phyloP scores from a whole-genome alignment of 2,797 vertebrate species.

The Tolypeutes matacus region DNA sequence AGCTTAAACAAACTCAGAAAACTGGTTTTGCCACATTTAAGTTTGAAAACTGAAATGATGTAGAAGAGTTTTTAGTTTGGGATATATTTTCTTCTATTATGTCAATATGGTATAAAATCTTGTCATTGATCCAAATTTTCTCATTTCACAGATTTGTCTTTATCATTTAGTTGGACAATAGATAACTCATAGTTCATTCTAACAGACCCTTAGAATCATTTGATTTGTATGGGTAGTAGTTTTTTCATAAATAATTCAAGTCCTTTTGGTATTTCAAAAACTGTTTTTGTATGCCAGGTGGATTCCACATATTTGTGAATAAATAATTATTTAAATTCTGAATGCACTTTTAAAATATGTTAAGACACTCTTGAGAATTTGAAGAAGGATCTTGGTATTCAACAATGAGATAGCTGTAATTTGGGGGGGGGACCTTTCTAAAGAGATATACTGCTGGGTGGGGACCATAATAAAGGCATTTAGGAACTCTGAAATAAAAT shows the following conservation, averaged over 20 bases:
- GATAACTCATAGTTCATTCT: conserved; percentile 9
- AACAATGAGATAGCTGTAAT: conserved; percentile 58
- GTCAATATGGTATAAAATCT: neutral
- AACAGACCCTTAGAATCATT: conserved; percentile 49
- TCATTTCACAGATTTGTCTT: neutral
- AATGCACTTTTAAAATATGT: neutral
- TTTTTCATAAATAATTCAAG: conserved; percentile 37
- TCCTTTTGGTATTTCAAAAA: conserved; percentile 47
- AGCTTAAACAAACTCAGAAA: no score
- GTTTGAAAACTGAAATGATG: conserved; percentile 17
- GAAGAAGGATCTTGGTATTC: neutral
- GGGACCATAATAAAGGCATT: conserved; percentile 36
- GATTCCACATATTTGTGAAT: conserved; percentile 42
- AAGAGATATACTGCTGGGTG: neutral
- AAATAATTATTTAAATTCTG: conserved; percentile 21
- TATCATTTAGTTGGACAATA: conserved; percentile 48
- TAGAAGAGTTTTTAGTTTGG: neutral
- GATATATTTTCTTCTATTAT: neutral
- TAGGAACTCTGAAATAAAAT: conserved; percentile 63
- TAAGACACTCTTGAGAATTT: conserved; percentile 45
- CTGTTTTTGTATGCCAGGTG: neutral
- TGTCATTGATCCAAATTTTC: neutral
- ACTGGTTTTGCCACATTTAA: neutral
- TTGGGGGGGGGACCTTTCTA: conserved; percentile 17
- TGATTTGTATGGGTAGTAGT: conserved; percentile 24